Evolutionary conservation across 2,113 vertebrate species (phyloP).

Genomic region (Campylomormyrus numenius): DNA sequence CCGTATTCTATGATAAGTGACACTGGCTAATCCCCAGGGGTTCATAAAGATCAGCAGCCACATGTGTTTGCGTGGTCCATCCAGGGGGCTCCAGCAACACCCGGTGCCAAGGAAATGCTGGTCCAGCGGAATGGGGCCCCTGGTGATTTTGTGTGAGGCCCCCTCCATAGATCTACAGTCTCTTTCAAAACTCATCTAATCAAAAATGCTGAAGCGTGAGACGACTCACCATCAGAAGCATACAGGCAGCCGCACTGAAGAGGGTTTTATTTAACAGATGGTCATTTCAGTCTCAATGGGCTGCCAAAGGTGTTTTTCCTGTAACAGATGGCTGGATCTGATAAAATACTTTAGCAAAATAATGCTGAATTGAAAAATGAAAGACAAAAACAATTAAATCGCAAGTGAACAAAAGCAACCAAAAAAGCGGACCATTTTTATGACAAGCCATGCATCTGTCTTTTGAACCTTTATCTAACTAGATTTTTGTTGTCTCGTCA

Average conservation of each 20-base stretch:
- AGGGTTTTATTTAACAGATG: constrained; percentile 9
- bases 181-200: neutral
- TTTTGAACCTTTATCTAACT: neutral
- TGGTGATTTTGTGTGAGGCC: too few species aligned
- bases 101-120: neutral
- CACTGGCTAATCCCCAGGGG: neutral
- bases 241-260: neutral
- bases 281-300: neutral
- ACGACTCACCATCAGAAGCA: neutral
- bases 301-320: neutral
- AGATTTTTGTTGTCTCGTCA: neutral
- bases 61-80: neutral
- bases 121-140: neutral
- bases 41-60: neutral
- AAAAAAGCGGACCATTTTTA: neutral
- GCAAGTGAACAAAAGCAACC: neutral
- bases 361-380: constrained; percentile 2
- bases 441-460: neutral
- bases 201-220: neutral
- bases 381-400: neutral
- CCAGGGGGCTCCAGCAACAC: neutral
- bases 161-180: neutral
- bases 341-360: constrained; percentile 1
- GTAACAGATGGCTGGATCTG: constrained; percentile 4
- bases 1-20: neutral